These are phyloP conservation scores for Oreochromis spilurus DNA, from an alignment of 2,113 vertebrate genomes.

Conservation along the genomic window DNA sequence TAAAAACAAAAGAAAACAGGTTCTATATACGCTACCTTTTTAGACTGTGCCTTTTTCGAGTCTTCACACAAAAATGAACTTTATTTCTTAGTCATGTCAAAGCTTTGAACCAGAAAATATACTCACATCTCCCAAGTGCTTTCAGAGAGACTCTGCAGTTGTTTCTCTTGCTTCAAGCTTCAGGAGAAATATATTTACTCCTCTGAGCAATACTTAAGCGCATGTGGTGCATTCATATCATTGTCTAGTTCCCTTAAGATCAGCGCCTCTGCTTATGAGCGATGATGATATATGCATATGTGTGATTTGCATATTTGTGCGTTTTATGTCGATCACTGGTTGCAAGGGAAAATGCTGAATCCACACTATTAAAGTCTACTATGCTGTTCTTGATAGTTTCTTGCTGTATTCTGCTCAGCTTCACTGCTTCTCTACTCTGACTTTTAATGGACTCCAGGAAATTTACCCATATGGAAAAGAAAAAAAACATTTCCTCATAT, in stretches of 20 bases:
- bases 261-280: neutral
- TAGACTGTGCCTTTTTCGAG: neutral
- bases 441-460: neutral
- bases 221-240: neutral
- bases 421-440: neutral
- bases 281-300: neutral
- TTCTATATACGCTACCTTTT: neutral
- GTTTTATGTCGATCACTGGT: neutral
- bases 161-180: neutral
- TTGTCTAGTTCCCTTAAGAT: neutral
- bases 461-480: neutral
- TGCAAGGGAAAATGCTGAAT: neutral
- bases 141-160: neutral
- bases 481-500: neutral
- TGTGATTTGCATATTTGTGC: neutral
- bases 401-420: neutral
- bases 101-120: neutral
- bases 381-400: neutral
- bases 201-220: neutral
- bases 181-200: neutral
- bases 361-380: neutral
- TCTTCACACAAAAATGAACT: slow-evolving; percentile 11
- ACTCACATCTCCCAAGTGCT: neutral
- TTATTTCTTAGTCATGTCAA: neutral
- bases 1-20: neutral